Evolutionary conservation across 2,113 vertebrate genomes (phyloP), one percentile per base, ranked within the genome.

Genomic region (Hemicordylus capensis): DNA sequence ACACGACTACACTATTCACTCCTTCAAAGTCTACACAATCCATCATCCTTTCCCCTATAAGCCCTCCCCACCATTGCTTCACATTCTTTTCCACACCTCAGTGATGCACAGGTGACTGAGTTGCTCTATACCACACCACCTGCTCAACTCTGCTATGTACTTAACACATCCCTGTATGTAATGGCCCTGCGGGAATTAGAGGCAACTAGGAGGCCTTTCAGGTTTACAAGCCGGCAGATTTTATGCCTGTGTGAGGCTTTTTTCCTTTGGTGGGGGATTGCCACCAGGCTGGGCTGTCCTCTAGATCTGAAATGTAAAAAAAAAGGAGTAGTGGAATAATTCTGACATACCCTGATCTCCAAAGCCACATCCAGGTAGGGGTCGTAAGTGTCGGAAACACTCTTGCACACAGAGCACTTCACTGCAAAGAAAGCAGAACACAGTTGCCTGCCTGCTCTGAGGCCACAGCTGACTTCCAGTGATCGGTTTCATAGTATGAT

Each of bases 311-410:
- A 28, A 66, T 28, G 28, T 48, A 7, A 24, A 37, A 64, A 19
- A 72, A 67, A 26, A 5, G 7, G 42, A 31, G 37, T 1, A 11
- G 6, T 8, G 14, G 63, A 84, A 42, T 48, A 84, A 67, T 26
- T 26, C 51, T 48, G 67, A 46, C 1, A 1, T 96, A 99, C 98
- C 97, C 97, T 94, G 31, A 99, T 98, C 94, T 99, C 98, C 91
- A 99, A 94, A 0, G 99, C 97, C 12, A 99, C 94, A 74, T 99
- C 99, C 97, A 99, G 91, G 90, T 96, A 99, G 26, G 98, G 98
- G 84, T 99, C 98, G 0, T 98, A 99, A 0, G 99, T 99, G 91
- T 99, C 98, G 0, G 98, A 99, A 84, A 98, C 98, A 46, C 96
- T 98, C 96, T 97, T 98, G 94, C 98, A 99, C 92, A 97, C 91